phyloP scores from a whole-genome alignment of 2,888 invertebrate genomes.

The Ditula angustiorana region DNA sequence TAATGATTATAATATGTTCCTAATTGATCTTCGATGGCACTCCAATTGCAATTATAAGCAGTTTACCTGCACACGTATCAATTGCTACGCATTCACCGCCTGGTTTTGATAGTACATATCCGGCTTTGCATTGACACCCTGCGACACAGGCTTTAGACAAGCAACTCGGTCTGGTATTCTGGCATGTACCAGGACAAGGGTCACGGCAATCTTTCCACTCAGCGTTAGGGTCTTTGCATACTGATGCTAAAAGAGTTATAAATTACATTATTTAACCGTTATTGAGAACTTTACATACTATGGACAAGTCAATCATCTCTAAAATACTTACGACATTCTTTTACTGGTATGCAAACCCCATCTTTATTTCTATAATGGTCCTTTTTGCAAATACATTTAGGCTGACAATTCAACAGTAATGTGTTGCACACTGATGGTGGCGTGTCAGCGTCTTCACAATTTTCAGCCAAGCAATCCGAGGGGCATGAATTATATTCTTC shows the following conservation, averaged over 20 bases:
- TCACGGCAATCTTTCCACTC: constrained; percentile 32
- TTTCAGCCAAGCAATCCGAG: constrained; percentile 31
- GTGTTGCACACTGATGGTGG: constrained; percentile 31
- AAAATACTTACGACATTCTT: constrained; percentile 31
- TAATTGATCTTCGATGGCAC: too few relatives aligned
- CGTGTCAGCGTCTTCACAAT: constrained; percentile 31
- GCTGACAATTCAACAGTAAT: constrained; percentile 37
- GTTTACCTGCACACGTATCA: constrained; percentile 36
- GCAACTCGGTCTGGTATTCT: constrained; percentile 34
- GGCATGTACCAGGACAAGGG: constrained; percentile 39
- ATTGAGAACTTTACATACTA: too few relatives aligned
- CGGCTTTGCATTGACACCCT: constrained; percentile 39
- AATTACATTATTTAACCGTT: neutral
- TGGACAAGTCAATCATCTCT: too few relatives aligned
- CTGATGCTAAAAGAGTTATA: constrained; percentile 7
- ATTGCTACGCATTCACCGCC: constrained; percentile 30
- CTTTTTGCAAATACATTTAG: constrained; percentile 39
- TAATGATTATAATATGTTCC: too few relatives aligned
- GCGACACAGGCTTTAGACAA: constrained; percentile 1
- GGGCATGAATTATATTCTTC: constrained; percentile 38
- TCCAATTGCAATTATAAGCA: neutral
- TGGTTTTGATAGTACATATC: constrained; percentile 37
- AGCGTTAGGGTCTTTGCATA: constrained; percentile 41
- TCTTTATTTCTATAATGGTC: constrained; percentile 34
- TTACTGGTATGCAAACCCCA: constrained; percentile 35